Evolutionary conservation across 2,113 vertebrate genomes (phyloP), one percentile per base, ranked within the genome.

Genomic region (Caranx melampygus): DNA sequence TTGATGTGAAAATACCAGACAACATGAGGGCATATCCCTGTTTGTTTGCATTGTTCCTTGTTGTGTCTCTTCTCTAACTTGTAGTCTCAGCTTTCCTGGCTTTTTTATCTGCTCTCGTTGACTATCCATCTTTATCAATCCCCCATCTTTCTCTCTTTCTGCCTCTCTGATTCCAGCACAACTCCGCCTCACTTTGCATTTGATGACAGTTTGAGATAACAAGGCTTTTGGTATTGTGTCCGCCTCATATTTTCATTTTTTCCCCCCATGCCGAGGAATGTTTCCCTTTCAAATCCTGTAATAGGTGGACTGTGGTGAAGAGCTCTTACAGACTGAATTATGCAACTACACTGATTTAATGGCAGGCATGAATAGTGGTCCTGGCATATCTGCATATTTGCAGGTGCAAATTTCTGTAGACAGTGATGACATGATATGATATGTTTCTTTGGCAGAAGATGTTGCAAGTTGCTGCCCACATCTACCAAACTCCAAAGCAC

Each of bases 41-140:
- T 83, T 86, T 87, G 65, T 88, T 88, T 90, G 61, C 58, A 73
- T 51, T 72, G 55, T 51, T 70, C 9, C 21, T 72, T 93, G 88
- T 93, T 94, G 72, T 91, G 92, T 94, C 91, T 88, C 16, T 68
- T 78, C 62, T 78, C 13, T 37, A 18, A 26, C n/a, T 47, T 60
- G 42, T 66, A 33, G 31, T 69, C 61, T 78, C 20, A 64, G 69
- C 34, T 62, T 59, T 82, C 49, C 57, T 66, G 61, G 49, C 31
- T 64, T 73, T 80, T 80, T 84, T 83, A 75, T 89, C 82, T 54
- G n/a, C 61, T 70, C 66, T 26, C 18, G 33, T 61, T 83, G 61
- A 75, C 54, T 75, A 44, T 78, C 71, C 60, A 78, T 60, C 57
- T 68, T 52, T 77, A 78, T 84, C 90, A 44, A 34, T 75, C 66